These are phyloP conservation scores for Electrophaes corylata DNA, from an alignment of 2,888 invertebrate species.

Conservation along the genomic window DNA sequence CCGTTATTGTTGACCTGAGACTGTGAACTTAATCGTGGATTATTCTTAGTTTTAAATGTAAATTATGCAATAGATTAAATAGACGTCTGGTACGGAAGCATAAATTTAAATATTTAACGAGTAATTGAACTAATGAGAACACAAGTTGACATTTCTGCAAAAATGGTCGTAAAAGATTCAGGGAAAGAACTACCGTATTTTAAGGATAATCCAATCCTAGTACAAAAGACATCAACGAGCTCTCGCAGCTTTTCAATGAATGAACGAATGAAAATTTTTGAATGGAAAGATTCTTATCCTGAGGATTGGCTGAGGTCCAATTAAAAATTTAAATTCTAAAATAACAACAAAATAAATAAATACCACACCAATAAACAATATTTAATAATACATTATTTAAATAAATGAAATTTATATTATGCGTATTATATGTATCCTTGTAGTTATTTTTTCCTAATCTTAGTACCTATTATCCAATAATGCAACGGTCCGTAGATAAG, in stretches of 20 bases:
- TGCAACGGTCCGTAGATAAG: too few species aligned
- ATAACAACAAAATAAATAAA: too few species aligned
- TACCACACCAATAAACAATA: too few species aligned
- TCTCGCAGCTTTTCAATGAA: not conserved
- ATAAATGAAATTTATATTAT: too few species aligned
- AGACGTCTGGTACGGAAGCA: slow-evolving; percentile 17
- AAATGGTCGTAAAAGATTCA: not conserved
- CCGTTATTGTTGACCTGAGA: slow-evolving; percentile 25
- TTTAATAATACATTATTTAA: too few species aligned
- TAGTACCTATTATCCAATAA: too few species aligned
- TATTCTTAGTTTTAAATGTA: slow-evolving; percentile 22
- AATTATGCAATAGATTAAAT: slow-evolving; percentile 18
- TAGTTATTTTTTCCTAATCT: too few species aligned
- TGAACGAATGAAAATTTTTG: too few species aligned
- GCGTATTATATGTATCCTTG: too few species aligned
- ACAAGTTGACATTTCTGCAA: not conserved
- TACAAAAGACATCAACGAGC: slow-evolving; percentile 16
- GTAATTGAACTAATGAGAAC: slow-evolving; percentile 6
- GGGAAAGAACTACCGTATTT: not conserved
- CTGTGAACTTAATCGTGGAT: slow-evolving; percentile 26
- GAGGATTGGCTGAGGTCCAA: too few species aligned
- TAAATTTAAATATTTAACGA: slow-evolving; percentile 27
- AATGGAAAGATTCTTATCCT: too few species aligned
- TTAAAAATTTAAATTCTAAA: too few species aligned
- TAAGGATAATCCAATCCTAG: not conserved